Evolutionary conservation across 2,797 vertebrate genomes (phyloP), one percentile per base, ranked within the genome.

Genomic region (Zalophus californianus): DNA sequence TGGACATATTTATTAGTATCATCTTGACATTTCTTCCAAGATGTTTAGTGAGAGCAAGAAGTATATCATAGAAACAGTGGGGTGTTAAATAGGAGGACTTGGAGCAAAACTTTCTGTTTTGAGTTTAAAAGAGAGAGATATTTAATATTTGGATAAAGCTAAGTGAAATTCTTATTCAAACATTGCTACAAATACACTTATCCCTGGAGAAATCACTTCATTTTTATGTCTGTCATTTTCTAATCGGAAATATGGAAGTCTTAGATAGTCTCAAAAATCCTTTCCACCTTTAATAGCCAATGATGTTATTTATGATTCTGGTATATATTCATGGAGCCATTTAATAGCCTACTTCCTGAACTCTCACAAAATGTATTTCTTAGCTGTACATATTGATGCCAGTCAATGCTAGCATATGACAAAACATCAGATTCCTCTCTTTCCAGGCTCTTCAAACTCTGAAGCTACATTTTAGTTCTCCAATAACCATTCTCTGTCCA

Each of bases 211-310:
- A 78, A 86, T 70, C 2, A 41, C 7, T 78, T 62, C 23, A 88
- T 87, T 10, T 82, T 32, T 52, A 10, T 91, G n/a, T 3, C 10
- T 70, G 35, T 66, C 3, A 75, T 79, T 94, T 91, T 60, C 15
- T 75, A 94, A 84, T 86, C 2, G 78, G 25, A 91, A 78, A 88
- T 77, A 73, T 41, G 32, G 10, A 90, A 52, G 29, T 48, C 3
- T 82, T 94, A 86, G 44, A 90, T 92, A 77, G 58, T 93, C 38
- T 84, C 14, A 83, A 86, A 96, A 87, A 54, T 79, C 3, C 1
- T 41, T 90, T 62, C 16, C 38, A 85, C 52, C 7, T 78, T 93
- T 82, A 56, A 48, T 90, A 72, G 1, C 3, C 6, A 86, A 60
- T 32, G 27, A 35, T 90, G 3, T 78, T 68, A 48, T 75, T 78